These are phyloP conservation scores for Seriola aureovittata DNA, from an alignment of 2,113 vertebrate species.

Conservation along the genomic window DNA sequence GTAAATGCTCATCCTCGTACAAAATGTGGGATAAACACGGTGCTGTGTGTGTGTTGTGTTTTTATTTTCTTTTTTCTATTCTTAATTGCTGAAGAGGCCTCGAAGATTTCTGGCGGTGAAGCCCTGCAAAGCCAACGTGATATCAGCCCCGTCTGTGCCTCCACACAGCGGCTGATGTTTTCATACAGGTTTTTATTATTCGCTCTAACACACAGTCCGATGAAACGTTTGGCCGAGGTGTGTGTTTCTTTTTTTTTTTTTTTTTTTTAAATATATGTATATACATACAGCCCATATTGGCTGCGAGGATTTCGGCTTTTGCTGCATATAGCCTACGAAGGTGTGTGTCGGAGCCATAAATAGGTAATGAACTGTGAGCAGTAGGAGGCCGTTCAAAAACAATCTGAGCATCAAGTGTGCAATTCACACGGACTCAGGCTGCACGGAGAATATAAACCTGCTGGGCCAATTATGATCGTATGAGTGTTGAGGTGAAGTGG, in stretches of 20 bases:
- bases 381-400: constrained; percentile 67
- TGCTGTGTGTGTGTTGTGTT: constrained; percentile 23
- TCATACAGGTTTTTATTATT: constrained; percentile 20
- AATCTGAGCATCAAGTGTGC: constrained; percentile 76
- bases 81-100: constrained; percentile 78
- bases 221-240: constrained; percentile 29
- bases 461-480: constrained; percentile 43
- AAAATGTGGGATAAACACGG: constrained; percentile 46
- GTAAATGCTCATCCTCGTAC: constrained; percentile 85
- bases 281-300: not conserved
- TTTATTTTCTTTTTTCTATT: constrained; percentile 29
- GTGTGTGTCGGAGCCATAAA: constrained; percentile 79
- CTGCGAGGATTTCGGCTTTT: constrained; percentile 59
- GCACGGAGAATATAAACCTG: constrained; percentile 30
- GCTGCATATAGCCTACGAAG: constrained; percentile 73
- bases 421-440: constrained; percentile 36
- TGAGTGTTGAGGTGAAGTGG: constrained; percentile 40
- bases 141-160: constrained; percentile 35
- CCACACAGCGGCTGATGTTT: constrained; percentile 31
- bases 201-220: not conserved
- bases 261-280: not conserved
- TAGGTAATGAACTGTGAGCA: constrained; percentile 74
- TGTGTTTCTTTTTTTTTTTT: constrained; percentile 29
- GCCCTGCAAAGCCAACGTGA: constrained; percentile 38
- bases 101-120: constrained; percentile 71